These are phyloP conservation scores for Nothoprocta pentlandii DNA, from an alignment of 2,113 vertebrate species.

Conservation along the genomic window DNA sequence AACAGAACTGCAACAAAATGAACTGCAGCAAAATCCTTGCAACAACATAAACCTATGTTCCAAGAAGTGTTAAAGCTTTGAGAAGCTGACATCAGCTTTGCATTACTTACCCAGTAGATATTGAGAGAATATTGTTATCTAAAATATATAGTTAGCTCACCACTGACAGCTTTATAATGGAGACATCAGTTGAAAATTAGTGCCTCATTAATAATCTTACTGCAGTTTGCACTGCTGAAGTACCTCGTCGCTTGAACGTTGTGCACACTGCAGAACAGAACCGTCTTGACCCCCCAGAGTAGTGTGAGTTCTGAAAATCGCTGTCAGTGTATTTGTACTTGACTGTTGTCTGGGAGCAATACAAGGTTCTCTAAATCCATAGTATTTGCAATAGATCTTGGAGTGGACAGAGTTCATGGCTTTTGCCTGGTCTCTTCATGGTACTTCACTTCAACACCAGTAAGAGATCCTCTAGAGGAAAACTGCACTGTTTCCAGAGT, in stretches of 20 bases:
- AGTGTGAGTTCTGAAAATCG: neutral
- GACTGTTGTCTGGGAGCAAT: neutral
- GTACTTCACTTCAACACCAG: neutral
- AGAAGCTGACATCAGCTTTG: conserved; percentile 28
- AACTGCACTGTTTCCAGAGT: neutral
- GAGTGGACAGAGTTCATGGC: neutral
- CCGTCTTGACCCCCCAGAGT: neutral
- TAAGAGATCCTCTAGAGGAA: neutral
- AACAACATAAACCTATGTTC: neutral
- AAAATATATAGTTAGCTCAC: neutral
- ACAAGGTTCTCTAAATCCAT: neutral
- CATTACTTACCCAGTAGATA: conserved; percentile 3
- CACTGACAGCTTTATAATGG: neutral
- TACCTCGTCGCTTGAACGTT: neutral
- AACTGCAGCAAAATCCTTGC: neutral
- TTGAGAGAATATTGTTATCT: neutral
- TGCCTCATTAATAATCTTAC: neutral
- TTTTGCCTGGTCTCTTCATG: neutral
- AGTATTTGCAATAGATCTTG: neutral
- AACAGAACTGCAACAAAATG: neutral
- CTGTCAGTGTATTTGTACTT: rapidly evolving
- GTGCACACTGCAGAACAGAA: neutral
- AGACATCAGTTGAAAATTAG: conserved; percentile 36
- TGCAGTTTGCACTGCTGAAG: conserved; percentile 14
- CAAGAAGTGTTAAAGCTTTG: neutral